These are phyloP conservation scores for Ascidia mentula DNA, from an alignment of 23 tunicate species.

Conservation along the genomic window DNA sequence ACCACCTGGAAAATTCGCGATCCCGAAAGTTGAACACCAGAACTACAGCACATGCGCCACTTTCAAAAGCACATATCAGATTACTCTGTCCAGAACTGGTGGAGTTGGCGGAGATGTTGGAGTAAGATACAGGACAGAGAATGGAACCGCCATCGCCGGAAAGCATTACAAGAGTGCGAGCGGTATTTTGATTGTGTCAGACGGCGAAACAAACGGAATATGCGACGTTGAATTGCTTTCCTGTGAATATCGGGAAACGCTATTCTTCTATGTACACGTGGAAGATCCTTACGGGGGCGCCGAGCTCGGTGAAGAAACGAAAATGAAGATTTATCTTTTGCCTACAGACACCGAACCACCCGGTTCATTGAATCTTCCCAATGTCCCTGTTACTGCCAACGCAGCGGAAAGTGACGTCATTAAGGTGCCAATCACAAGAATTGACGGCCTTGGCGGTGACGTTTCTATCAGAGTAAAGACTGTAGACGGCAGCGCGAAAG, in stretches of 20 bases:
- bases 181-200: background rate
- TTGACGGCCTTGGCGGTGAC: conserved; percentile 38
- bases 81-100: background rate
- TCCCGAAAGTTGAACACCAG: background rate
- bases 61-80: background rate
- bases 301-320: background rate
- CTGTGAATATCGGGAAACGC: conserved; percentile 11
- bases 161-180: background rate
- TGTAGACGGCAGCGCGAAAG: conserved; percentile 10
- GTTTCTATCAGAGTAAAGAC: conserved; percentile 31
- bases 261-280: background rate
- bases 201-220: background rate
- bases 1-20: conserved; percentile 10
- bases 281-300: background rate
- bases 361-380: conserved; percentile 2
- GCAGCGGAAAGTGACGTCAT: background rate
- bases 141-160: conserved; percentile 27
- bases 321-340: conserved; percentile 9
- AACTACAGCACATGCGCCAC: background rate
- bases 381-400: background rate
- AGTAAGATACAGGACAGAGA: conserved; percentile 13
- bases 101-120: conserved; percentile 22
- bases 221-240: background rate
- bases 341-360: conserved; percentile 54
- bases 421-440: conserved; percentile 30